Conservation (phyloP, 2,113 vertebrate species). For the Montifringilla adamsi region DNA sequence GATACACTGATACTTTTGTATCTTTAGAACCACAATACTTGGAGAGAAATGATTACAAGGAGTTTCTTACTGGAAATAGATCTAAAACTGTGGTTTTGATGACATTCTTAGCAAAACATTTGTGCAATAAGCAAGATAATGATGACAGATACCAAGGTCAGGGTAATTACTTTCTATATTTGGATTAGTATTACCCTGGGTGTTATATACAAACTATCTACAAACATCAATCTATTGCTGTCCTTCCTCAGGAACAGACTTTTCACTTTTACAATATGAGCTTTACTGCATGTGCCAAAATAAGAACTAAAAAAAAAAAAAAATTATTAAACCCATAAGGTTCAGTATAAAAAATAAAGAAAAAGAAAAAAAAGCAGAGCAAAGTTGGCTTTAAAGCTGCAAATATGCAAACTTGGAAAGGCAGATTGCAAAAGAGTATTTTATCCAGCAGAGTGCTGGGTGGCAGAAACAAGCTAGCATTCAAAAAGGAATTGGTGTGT, state of each 20-base stretch:
- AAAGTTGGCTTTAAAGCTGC: slow-evolving; percentile 15
- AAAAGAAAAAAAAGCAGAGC: background rate
- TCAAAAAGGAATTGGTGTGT: slow-evolving; percentile 21
- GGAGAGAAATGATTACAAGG: slow-evolving; percentile 57
- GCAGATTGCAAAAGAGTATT: slow-evolving; percentile 22
- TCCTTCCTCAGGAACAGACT: background rate
- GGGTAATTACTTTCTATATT: slow-evolving; percentile 69
- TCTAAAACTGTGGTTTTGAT: slow-evolving; percentile 66
- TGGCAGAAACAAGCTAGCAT: slow-evolving; percentile 4
- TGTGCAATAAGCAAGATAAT: slow-evolving; percentile 58
- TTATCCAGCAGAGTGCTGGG: slow-evolving; percentile 17
- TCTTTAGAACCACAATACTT: slow-evolving; percentile 63
- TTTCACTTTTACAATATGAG: background rate
- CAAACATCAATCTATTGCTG: slow-evolving; percentile 21
- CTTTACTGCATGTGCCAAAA: background rate
- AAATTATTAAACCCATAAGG: slow-evolving; percentile 3
- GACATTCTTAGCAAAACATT: slow-evolving; percentile 56
- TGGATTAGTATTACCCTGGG: slow-evolving; percentile 57
- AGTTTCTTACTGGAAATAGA: slow-evolving; percentile 64
- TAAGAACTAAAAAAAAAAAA: background rate
- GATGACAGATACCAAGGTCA: slow-evolving; percentile 74
- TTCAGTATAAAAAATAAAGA: slow-evolving; percentile 40
- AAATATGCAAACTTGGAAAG: slow-evolving; percentile 26
- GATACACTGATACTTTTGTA: slow-evolving; percentile 46
- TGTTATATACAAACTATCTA: slow-evolving; percentile 21